phyloP scores from a whole-genome alignment of 2,888 invertebrate genomes.

The Ectemnius cavifrons region DNA sequence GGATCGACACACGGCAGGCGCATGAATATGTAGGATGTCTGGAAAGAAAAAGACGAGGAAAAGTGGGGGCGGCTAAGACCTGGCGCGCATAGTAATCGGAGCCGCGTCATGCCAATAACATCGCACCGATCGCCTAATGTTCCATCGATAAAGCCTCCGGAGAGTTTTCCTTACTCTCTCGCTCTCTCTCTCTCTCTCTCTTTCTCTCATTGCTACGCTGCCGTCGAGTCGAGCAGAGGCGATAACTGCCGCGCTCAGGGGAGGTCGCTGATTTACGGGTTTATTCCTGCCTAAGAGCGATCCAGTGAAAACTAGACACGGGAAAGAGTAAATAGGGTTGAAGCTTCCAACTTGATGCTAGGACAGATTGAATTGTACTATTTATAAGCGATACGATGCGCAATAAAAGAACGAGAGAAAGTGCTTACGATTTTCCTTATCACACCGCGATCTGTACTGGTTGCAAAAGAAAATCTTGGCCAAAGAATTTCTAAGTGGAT shows the following conservation, averaged over 20 bases:
- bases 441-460: not conserved
- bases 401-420: not conserved
- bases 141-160: slow-evolving; percentile 63
- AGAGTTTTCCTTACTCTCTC: slow-evolving; percentile 51
- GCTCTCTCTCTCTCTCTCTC: no score
- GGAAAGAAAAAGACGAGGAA: slow-evolving; percentile 62
- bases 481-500: not conserved
- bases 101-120: slow-evolving; percentile 74
- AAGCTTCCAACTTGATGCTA: slow-evolving; percentile 35
- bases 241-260: slow-evolving; percentile 17
- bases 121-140: slow-evolving; percentile 71
- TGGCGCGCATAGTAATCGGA: slow-evolving; percentile 73
- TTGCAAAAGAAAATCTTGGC: not conserved
- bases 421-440: not conserved
- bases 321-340: not conserved
- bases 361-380: slow-evolving; percentile 50
- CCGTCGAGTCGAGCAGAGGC: slow-evolving; percentile 1
- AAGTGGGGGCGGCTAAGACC: slow-evolving; percentile 59
- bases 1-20: slow-evolving; percentile 70
- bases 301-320: no score
- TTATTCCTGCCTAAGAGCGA: slow-evolving; percentile 11
- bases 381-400: slow-evolving; percentile 22
- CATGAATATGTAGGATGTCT: slow-evolving; percentile 76
- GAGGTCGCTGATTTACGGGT: slow-evolving; percentile 43
- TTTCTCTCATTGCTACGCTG: no score